A percentile compares a stretch with the other conserved stretches of the same genome.
phyloP scores from a whole-genome alignment of 2,888 invertebrate genomes.

The Ophion obscuratus region DNA sequence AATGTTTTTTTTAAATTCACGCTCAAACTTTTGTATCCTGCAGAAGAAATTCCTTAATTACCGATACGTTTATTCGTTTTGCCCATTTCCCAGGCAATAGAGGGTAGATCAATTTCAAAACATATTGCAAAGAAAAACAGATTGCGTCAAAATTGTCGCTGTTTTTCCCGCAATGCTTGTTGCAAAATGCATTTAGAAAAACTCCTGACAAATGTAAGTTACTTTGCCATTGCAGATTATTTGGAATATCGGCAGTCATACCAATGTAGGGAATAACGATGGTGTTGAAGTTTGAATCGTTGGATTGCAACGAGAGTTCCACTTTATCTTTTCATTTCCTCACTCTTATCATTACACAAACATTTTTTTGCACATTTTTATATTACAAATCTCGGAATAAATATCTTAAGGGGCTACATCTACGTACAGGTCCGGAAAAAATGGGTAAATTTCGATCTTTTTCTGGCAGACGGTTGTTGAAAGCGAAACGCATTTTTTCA shows the following conservation, averaged over 20 bases:
- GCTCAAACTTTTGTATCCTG: background rate
- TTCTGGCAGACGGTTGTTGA: no score
- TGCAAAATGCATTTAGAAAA: constrained; percentile 17
- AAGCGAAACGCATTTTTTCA: no score
- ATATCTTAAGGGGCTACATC: no score
- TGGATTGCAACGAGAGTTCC: no score
- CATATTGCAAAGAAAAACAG: constrained; percentile 30
- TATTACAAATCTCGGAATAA: no score
- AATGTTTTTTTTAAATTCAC: constrained; percentile 7
- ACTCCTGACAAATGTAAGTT: constrained; percentile 8
- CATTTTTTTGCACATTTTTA: no score
- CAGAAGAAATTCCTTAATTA: constrained; percentile 32
- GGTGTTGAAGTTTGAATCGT: background rate
- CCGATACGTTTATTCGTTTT: constrained; percentile 23
- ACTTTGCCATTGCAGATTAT: constrained; percentile 52
- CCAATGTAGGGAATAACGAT: constrained; percentile 28
- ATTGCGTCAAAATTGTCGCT: constrained; percentile 11
- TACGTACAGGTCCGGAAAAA: no score
- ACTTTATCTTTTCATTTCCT: no score
- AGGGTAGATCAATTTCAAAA: constrained; percentile 24
- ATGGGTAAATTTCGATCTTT: no score
- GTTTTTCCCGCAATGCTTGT: constrained; percentile 17
- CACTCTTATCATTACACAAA: no score
- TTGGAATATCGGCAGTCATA: constrained; percentile 58
- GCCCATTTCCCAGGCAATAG: constrained; percentile 38